Evolutionary conservation across 2,113 vertebrate genomes (phyloP).

Genomic region (Oreochromis niloticus): DNA sequence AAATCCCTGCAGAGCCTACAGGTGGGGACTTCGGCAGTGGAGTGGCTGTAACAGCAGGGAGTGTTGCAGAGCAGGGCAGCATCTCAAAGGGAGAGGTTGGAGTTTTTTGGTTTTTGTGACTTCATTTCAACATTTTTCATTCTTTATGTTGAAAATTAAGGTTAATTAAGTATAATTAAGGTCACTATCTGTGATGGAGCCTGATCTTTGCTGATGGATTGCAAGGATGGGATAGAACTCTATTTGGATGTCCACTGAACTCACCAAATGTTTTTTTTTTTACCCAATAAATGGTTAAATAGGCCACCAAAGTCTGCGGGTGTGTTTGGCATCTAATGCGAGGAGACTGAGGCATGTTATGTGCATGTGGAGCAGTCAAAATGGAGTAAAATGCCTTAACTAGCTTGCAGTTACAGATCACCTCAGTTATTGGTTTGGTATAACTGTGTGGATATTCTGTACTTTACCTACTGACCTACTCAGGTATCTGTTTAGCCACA

Average conservation of each 20-base stretch:
- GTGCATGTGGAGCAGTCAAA: background rate
- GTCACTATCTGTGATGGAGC: background rate
- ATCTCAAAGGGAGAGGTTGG: background rate
- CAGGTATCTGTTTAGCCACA: background rate
- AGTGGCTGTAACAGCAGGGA: background rate
- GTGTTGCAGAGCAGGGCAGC: background rate
- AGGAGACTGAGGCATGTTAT: background rate
- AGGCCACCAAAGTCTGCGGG: background rate
- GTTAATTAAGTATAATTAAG: background rate
- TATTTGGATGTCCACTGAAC: background rate
- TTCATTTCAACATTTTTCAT: background rate
- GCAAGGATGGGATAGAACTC: background rate
- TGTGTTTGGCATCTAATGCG: background rate
- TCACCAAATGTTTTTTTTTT: background rate
- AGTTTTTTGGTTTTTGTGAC: background rate
- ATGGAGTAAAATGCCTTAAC: background rate
- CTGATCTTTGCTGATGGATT: background rate
- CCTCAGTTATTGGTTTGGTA: background rate
- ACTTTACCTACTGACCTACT: background rate
- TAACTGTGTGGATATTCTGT: background rate
- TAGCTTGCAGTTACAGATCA: background rate
- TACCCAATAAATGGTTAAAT: background rate
- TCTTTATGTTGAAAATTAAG: background rate
- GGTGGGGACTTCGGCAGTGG: background rate
- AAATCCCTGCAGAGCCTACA: background rate